Conservation (phyloP, 2,888 invertebrate species). For the Agriopis marginaria region DNA sequence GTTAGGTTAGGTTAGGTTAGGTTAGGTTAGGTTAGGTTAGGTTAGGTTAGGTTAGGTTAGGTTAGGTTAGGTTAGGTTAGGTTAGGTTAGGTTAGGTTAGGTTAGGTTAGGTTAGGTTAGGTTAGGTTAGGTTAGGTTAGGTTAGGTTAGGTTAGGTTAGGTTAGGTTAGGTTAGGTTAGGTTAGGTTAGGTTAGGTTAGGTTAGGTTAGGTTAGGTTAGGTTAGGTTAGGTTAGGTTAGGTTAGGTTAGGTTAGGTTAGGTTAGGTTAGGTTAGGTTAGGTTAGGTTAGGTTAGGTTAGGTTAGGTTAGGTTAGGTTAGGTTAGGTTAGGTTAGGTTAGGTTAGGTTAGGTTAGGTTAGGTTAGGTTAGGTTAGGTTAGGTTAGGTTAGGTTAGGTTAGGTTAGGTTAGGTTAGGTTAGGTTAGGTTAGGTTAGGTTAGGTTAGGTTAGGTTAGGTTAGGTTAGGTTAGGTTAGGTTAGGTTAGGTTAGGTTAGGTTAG, state of each 20-base stretch:
- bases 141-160: slow-evolving; percentile 46
- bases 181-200: slow-evolving; percentile 42
- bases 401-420: slow-evolving; percentile 43
- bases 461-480: slow-evolving; percentile 28
- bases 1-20: slow-evolving; percentile 41
- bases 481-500: slow-evolving; percentile 31
- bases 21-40: slow-evolving; percentile 40
- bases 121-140: slow-evolving; percentile 45
- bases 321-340: slow-evolving; percentile 40
- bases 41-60: slow-evolving; percentile 38
- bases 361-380: slow-evolving; percentile 40
- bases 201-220: slow-evolving; percentile 41
- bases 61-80: slow-evolving; percentile 41
- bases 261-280: slow-evolving; percentile 41
- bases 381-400: slow-evolving; percentile 38
- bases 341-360: slow-evolving; percentile 41
- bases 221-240: slow-evolving; percentile 41
- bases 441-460: slow-evolving; percentile 39
- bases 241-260: slow-evolving; percentile 40
- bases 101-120: slow-evolving; percentile 44
- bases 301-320: slow-evolving; percentile 38
- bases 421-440: slow-evolving; percentile 20
- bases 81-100: slow-evolving; percentile 42
- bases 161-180: slow-evolving; percentile 41
- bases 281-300: slow-evolving; percentile 41